phyloP scores from a whole-genome alignment of 2,888 invertebrate genomes.

The Drosophila buzzatii region DNA sequence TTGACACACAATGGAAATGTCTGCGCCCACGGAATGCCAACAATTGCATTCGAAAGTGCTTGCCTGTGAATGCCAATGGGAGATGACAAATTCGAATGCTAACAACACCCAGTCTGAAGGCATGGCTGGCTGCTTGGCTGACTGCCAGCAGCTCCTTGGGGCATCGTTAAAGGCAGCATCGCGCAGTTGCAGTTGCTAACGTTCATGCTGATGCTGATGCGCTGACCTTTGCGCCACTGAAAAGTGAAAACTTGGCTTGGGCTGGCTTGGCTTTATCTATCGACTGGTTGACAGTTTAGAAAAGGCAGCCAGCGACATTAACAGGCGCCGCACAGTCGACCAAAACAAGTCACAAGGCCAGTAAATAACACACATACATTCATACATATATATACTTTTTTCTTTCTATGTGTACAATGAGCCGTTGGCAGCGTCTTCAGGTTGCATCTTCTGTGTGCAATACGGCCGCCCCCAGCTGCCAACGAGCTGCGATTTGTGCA shows the following conservation, averaged over 20 bases:
- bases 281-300: conserved; percentile 75
- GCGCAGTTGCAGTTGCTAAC: conserved; percentile 16
- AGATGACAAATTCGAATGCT: conserved; percentile 63
- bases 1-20: conserved; percentile 26
- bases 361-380: conserved; percentile 16
- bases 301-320: conserved; percentile 59
- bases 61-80: conserved; percentile 41
- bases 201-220: conserved; percentile 17
- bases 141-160: conserved; percentile 45
- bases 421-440: conserved; percentile 36
- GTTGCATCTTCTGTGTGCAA: conserved; percentile 6
- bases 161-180: conserved; percentile 26
- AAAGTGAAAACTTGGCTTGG: conserved; percentile 71
- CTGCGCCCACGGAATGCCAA: conserved; percentile 39
- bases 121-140: not conserved
- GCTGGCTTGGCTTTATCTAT: conserved; percentile 53
- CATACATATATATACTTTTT: conserved; percentile 10
- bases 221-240: conserved; percentile 71
- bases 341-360: conserved; percentile 53
- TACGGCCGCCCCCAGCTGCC: conserved; percentile 40
- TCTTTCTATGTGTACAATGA: conserved; percentile 4
- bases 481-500: conserved; percentile 53
- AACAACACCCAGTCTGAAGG: conserved; percentile 38
- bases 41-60: conserved; percentile 51
- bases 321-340: conserved; percentile 30